Percentiles rank a stretch among this genome's conserved stretches.
Conservation (phyloP, 2,888 invertebrate genomes). For the Pterostichus niger region DNA sequence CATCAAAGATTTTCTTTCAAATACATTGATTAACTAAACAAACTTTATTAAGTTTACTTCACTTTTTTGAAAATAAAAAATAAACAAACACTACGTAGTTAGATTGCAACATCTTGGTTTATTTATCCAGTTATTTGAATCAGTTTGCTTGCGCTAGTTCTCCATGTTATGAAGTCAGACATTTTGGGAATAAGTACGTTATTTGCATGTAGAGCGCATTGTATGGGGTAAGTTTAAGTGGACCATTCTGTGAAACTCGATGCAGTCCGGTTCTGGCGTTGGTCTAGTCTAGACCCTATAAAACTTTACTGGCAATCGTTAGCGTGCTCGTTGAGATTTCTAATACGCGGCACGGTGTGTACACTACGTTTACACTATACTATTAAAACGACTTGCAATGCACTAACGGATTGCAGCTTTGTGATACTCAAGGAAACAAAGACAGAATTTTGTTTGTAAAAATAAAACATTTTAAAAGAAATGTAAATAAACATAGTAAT, state of each 20-base stretch:
- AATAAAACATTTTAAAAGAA: not conserved
- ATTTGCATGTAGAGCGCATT: conserved; percentile 35
- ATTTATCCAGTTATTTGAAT: conserved; percentile 20
- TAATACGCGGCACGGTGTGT: conserved; percentile 55
- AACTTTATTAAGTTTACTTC: no score
- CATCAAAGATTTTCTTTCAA: no score
- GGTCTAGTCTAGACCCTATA: conserved; percentile 66
- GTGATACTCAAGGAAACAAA: no score
- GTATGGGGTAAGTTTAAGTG: conserved; percentile 34
- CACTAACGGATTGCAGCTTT: no score
- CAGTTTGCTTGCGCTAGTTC: conserved; percentile 10
- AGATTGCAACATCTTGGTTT: not conserved
- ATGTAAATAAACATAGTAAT: not conserved
- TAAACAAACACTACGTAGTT: no score
- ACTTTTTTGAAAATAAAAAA: no score
- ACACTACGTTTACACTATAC: conserved; percentile 11
- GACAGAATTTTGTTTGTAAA: no score
- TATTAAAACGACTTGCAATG: conserved; percentile 3
- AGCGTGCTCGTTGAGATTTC: conserved; percentile 63
- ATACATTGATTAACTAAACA: no score
- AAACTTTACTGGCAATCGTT: conserved; percentile 66
- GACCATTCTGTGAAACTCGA: conserved; percentile 29
- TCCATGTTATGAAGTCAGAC: conserved; percentile 33
- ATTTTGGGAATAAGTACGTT: conserved; percentile 21
- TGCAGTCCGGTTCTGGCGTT: conserved; percentile 50